A percentile compares a stretch with the other conserved stretches of the same genome.
Conservation (phyloP, 2,888 invertebrate species). For the Amphipoea lucens region DNA sequence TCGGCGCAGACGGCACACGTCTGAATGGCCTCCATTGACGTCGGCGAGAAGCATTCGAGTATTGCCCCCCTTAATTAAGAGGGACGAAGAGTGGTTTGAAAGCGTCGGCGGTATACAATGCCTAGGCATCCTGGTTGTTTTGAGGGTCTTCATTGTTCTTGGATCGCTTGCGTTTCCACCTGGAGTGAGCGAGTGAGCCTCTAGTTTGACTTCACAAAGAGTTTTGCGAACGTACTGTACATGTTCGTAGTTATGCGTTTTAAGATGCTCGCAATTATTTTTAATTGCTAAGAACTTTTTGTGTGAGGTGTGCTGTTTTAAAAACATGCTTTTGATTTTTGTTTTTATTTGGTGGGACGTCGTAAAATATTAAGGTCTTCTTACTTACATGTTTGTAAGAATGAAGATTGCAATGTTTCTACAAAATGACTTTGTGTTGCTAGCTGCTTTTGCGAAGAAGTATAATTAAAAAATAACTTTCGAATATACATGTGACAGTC, state of each 20-base stretch:
- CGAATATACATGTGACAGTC: background rate
- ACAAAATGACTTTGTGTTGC: background rate
- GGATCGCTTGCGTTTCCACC: slow-evolving; percentile 77
- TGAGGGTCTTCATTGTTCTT: slow-evolving; percentile 81
- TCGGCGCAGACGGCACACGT: slow-evolving; percentile 83
- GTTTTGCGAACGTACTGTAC: slow-evolving; percentile 50
- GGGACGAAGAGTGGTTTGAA: slow-evolving; percentile 85
- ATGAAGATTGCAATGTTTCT: background rate
- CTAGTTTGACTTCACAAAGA: slow-evolving; percentile 65
- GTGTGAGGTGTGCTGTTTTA: slow-evolving; percentile 35
- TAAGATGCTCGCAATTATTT: slow-evolving; percentile 65
- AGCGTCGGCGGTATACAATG: slow-evolving; percentile 78
- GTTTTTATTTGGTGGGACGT: slow-evolving; percentile 18
- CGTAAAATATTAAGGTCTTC: slow-evolving; percentile 24
- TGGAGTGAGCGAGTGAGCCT: slow-evolving; percentile 67
- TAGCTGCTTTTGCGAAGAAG: background rate
- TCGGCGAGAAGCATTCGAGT: slow-evolving; percentile 80
- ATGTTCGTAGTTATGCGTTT: slow-evolving; percentile 35
- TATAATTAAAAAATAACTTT: background rate
- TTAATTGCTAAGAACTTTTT: slow-evolving; percentile 60
- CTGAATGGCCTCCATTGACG: slow-evolving; percentile 83
- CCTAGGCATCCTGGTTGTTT: slow-evolving; percentile 76
- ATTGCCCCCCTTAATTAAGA: slow-evolving; percentile 88
- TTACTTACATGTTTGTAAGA: slow-evolving; percentile 1
- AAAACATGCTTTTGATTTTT: slow-evolving; percentile 41